Evolutionary conservation across 2,888 invertebrate species (phyloP).

Genomic region (Platycheirus albimanus): DNA sequence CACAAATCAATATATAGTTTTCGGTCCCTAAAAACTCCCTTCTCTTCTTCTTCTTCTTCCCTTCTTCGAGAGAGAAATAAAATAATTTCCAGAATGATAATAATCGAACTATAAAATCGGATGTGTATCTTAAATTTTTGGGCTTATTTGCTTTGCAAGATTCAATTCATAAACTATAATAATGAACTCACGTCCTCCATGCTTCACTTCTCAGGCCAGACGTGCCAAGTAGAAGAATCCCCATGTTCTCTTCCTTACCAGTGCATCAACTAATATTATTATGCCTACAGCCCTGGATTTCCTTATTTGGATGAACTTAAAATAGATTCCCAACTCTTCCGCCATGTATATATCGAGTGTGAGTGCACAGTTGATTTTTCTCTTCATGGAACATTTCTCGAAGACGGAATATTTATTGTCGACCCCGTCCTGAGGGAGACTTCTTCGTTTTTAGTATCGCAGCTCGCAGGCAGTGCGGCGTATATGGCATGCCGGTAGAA

Average conservation of each 20-base stretch:
- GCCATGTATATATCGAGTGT: slow-evolving; percentile 21
- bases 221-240: slow-evolving; percentile 8
- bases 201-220: slow-evolving; percentile 34
- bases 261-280: background rate
- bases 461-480: no score
- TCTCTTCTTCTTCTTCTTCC: slow-evolving; percentile 3
- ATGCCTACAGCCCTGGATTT: slow-evolving; percentile 28
- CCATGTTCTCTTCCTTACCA: background rate
- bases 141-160: slow-evolving; percentile 51
- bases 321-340: slow-evolving; percentile 46
- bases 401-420: slow-evolving; percentile 41
- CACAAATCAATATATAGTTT: slow-evolving; percentile 49
- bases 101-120: slow-evolving; percentile 58
- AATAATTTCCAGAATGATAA: slow-evolving; percentile 24
- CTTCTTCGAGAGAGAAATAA: background rate
- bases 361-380: slow-evolving; percentile 32
- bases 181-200: slow-evolving; percentile 58
- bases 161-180: slow-evolving; percentile 60
- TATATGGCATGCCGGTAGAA: no score
- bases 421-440: slow-evolving; percentile 13
- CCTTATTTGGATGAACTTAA: slow-evolving; percentile 46
- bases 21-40: no score
- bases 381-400: slow-evolving; percentile 19
- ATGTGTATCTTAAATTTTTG: slow-evolving; percentile 47
- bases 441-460: slow-evolving; percentile 25